These are phyloP conservation scores for Saxicola maurus DNA, from an alignment of 2,797 vertebrate genomes.

Conservation along the genomic window DNA sequence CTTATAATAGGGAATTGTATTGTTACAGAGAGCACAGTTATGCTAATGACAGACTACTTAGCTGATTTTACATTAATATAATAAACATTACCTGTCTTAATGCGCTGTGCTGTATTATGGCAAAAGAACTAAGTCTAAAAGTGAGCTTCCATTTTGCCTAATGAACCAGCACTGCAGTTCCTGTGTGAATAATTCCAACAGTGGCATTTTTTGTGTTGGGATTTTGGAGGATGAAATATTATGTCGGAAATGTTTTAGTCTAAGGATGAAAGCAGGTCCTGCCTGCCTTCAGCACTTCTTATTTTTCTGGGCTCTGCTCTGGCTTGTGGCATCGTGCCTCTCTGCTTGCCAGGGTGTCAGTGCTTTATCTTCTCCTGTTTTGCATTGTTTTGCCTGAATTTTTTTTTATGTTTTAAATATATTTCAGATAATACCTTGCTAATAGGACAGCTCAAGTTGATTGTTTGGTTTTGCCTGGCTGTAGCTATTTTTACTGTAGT, in stretches of 20 bases:
- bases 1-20: constrained; percentile 63
- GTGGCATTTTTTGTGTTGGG: neutral
- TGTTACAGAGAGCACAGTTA: constrained; percentile 72
- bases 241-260: constrained; percentile 44
- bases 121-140: constrained; percentile 64
- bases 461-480: neutral
- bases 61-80: constrained; percentile 76
- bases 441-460: neutral
- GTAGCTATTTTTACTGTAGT: neutral
- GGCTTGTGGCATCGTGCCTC: neutral
- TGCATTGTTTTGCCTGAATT: neutral
- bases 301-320: neutral
- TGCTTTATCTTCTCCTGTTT: neutral
- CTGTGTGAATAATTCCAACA: constrained; percentile 34
- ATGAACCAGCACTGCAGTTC: constrained; percentile 59
- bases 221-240: constrained; percentile 51
- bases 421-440: neutral
- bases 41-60: constrained; percentile 75
- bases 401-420: neutral
- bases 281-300: constrained; percentile 19
- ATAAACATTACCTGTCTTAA: constrained; percentile 75
- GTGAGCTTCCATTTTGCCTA: constrained; percentile 66
- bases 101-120: constrained; percentile 59
- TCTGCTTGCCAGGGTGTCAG: neutral
- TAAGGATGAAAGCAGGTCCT: constrained; percentile 33